phyloP scores from a whole-genome alignment of 2,888 invertebrate species.

The Elegia similella region DNA sequence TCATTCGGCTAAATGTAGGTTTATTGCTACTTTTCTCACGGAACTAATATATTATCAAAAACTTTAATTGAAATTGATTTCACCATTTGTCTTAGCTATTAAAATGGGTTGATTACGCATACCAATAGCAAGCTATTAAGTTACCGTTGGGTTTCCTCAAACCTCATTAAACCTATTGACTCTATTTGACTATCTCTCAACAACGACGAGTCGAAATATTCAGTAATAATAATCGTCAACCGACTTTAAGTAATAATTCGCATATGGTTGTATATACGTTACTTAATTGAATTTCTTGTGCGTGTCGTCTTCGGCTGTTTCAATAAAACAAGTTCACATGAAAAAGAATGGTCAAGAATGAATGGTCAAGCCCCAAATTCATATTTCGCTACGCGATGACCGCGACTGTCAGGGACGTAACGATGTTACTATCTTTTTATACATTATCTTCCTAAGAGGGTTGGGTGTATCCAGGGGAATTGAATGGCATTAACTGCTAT shows the following conservation, averaged over 20 bases:
- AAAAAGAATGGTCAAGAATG: slow-evolving; percentile 66
- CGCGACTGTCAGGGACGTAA: slow-evolving; percentile 59
- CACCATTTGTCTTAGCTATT: slow-evolving; percentile 69
- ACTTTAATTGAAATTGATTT: slow-evolving; percentile 74
- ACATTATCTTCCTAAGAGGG: slow-evolving; percentile 72
- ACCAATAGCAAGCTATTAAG: slow-evolving; percentile 44
- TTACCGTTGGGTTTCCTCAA: slow-evolving; percentile 48
- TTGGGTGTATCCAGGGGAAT: slow-evolving; percentile 68
- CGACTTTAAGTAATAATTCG: slow-evolving; percentile 51
- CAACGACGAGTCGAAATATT: slow-evolving; percentile 20
- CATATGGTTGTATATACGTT: slow-evolving; percentile 39
- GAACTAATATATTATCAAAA: slow-evolving; percentile 78
- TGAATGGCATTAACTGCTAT: slow-evolving; percentile 75
- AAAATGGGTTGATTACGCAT: slow-evolving; percentile 56
- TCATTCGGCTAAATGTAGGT: slow-evolving; percentile 78
- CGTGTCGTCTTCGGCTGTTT: slow-evolving; percentile 38
- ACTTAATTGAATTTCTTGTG: slow-evolving; percentile 53
- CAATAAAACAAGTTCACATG: slow-evolving; percentile 55
- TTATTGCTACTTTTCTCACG: slow-evolving; percentile 81
- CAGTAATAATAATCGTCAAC: slow-evolving; percentile 37
- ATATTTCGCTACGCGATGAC: slow-evolving; percentile 66
- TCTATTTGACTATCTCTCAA: background rate
- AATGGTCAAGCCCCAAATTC: slow-evolving; percentile 70
- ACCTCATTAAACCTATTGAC: slow-evolving; percentile 40
- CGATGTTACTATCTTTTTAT: slow-evolving; percentile 71